Conservation (phyloP, 1,140 invertebrate species). For the Dryas iulia region DNA sequence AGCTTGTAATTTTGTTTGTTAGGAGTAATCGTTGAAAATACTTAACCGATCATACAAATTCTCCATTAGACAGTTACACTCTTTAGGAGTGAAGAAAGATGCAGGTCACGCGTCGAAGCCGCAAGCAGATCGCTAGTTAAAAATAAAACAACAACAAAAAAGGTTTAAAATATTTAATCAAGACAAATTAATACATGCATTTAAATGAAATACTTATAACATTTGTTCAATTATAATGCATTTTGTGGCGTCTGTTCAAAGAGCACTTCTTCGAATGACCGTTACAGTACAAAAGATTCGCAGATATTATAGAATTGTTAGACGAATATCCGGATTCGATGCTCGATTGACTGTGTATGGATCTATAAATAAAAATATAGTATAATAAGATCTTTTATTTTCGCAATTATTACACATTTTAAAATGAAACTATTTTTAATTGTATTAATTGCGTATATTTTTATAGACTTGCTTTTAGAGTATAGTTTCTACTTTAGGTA, state of each 20-base stretch:
- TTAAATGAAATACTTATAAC: neutral
- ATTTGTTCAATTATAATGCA: neutral
- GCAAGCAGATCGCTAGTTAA: neutral
- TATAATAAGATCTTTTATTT: neutral
- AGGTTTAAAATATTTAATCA: neutral
- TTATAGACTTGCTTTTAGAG: too few relatives aligned
- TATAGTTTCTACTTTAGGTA: too few relatives aligned
- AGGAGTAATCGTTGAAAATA: too few relatives aligned
- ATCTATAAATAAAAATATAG: conserved; percentile 8
- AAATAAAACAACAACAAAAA: neutral
- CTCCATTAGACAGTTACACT: too few relatives aligned
- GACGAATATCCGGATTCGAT: conserved; percentile 54
- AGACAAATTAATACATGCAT: neutral
- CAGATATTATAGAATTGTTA: conserved; percentile 31
- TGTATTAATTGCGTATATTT: too few relatives aligned
- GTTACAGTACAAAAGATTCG: conserved; percentile 44
- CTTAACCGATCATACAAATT: too few relatives aligned
- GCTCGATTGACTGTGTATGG: conserved; percentile 30
- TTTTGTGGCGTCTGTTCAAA: conserved; percentile 32
- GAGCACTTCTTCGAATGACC: conserved; percentile 43
- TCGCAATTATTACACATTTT: too few relatives aligned
- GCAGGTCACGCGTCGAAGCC: too few relatives aligned
- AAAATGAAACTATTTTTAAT: too few relatives aligned
- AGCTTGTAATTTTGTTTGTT: too few relatives aligned
- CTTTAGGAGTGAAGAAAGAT: too few relatives aligned